Conservation (phyloP, 2,113 vertebrate species). For the Caranx melampygus region DNA sequence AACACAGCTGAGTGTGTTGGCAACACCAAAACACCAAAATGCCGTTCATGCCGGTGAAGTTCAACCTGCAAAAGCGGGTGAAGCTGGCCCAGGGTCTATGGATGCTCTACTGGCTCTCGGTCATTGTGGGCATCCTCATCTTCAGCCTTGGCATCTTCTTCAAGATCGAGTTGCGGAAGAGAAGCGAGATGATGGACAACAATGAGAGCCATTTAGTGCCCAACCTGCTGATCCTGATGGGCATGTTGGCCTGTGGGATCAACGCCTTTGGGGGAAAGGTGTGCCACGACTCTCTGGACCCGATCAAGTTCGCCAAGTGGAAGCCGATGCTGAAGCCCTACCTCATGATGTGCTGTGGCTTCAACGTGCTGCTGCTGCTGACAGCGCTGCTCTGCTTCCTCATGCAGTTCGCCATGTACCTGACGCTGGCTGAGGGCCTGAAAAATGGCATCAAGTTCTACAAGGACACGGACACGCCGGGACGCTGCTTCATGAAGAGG, state of each 20-base stretch:
- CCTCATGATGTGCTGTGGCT: constrained; percentile 86
- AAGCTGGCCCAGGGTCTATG: constrained; percentile 97
- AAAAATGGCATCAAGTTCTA: constrained; percentile 94
- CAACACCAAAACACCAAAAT: constrained; percentile 74
- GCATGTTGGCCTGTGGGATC: constrained; percentile 87
- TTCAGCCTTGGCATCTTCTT: constrained; percentile 95
- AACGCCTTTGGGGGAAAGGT: constrained; percentile 95
- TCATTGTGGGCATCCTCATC: constrained; percentile 90
- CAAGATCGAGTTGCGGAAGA: constrained; percentile 95
- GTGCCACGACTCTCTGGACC: constrained; percentile 97
- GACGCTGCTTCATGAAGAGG: constrained; percentile 98
- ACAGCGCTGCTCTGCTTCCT: constrained; percentile 90
- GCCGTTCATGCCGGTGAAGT: constrained; percentile 93
- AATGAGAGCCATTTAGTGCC: constrained; percentile 96
- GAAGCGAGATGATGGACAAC: constrained; percentile 97
- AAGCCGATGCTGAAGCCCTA: constrained; percentile 91
- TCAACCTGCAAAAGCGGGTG: constrained; percentile 93
- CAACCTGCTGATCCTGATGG: constrained; percentile 93
- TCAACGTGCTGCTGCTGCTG: constrained; percentile 87
- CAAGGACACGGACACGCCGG: constrained; percentile 96
- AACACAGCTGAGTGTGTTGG: neutral
- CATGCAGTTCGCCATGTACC: constrained; percentile 90
- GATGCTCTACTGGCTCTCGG: constrained; percentile 95
- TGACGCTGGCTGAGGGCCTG: constrained; percentile 90
- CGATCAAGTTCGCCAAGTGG: constrained; percentile 90